Base-by-base conservation (phyloP, 2,888 invertebrate genomes). In the Nowickia ferox region DNA sequence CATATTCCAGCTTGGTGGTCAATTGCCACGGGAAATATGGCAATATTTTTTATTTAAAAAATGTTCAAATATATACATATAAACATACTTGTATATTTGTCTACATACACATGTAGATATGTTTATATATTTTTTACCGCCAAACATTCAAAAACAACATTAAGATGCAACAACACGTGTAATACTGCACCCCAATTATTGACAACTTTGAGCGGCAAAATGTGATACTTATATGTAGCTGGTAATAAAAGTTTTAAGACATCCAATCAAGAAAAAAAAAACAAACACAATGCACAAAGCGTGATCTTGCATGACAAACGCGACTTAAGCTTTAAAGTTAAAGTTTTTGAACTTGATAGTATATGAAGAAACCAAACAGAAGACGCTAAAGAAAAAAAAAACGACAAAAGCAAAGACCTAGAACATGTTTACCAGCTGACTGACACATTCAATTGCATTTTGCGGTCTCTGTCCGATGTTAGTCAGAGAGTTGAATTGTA, bases 241-340 rank as follows among this genome's bases (percentile, higher is more conserved):
- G 44, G 53, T 65, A 65, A 65, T 79, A 79, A 71, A 79, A 77
- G 38, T 68, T 66, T 76, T 72, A 30, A 77, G 66, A 77, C 59
- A 44, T 22, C 42, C 30, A 30, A 30, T 30, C 30, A 30, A 30
- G 0, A 30, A 30, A 30, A 30, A 6, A 30, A 30, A 42, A 57
- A 40, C 59, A 19, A 66, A 17, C 53, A 84, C 68, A 74, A 66
- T 46, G n/a, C 8, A 30, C 5, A 55, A 83, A 79, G 78, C 86
- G 83, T 86, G 86, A 66, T 78, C 75, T 75, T 78, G 86, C 86
- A 86, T 86, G 57, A 30, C 38, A 83, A 86, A 76, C 19, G 65
- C 40, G 78, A 63, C 51, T 85, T 78, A 78, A 78, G 46, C 30
- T 30, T 22, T n/a, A n/a, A n/a, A n/a, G n/a, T 40, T 46, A 19